Evolutionary conservation across 1,140 invertebrate species (phyloP), one percentile per base, ranked within the genome.

Genomic region (Bombus terrestris): DNA sequence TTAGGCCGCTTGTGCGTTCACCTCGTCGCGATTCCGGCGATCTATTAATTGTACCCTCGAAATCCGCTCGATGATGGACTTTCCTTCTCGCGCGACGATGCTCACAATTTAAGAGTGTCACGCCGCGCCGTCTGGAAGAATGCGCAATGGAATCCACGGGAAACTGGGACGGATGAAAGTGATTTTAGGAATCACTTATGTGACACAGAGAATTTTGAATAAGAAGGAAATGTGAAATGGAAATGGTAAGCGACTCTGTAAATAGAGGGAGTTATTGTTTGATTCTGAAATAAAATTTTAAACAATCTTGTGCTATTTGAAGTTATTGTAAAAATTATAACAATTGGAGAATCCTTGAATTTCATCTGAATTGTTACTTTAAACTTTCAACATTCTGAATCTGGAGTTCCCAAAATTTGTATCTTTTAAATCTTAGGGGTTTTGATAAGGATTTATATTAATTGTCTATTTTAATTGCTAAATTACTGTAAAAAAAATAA

Each of bases 1-100:
- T 85, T 57, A 53, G 83, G 83, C 57, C 83, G 25, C 66, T 85
- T 57, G 75, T 47, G 39, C 76, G 82, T 83, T 83, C 32, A 83
- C 76, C 76, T 66, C 32, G 32, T 57, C 5, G 15, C 25, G 1
- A 6, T n/a, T 10, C 6, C 35, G 25, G 2, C 22, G 39, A 66
- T 43, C 41, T 68, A 79, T 66, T 68, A 79, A 79, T 79, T 43
- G 41, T 68, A 15, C 25, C 8, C 35, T 1, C 25, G 57, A 57
- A 41, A 77, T 64, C 28, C 75, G 53, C 47, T 37, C 53, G 75
- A 62, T 77, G 75, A 77, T 41, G 75, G 37, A 77, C 59, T 77
- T 41, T 12, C 37, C 59, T 64, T 41, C 57, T 28, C 59, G 35
- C 15, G 28, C 75, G 28, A 32, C 57, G 35, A 41, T 6, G 47